A percentile compares a stretch with the other conserved stretches of the same genome.
Conservation (phyloP, 2,888 invertebrate genomes). For the Dorcus parallelipipedus region DNA sequence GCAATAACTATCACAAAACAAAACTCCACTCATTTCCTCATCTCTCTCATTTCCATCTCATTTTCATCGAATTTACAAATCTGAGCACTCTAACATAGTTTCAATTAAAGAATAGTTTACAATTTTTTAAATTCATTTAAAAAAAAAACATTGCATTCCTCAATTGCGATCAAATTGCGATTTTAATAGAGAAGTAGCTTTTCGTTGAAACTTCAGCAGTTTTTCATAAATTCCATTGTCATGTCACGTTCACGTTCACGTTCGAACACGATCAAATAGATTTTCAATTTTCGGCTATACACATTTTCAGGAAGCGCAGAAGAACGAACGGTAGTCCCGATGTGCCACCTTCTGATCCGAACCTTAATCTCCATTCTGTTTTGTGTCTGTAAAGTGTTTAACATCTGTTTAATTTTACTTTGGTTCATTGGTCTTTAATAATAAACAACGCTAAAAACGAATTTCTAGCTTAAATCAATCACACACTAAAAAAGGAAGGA, state of each 20-base stretch:
- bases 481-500: background rate
- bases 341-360: constrained; percentile 15
- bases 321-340: constrained; percentile 10
- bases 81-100: background rate
- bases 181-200: too few relatives aligned
- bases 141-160: background rate
- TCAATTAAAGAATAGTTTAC: background rate
- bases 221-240: too few relatives aligned
- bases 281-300: background rate
- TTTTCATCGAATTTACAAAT: background rate
- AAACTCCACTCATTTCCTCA: background rate
- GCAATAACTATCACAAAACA: background rate
- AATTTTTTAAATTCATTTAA: background rate
- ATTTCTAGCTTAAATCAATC: background rate
- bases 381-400: constrained; percentile 33
- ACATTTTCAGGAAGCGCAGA: constrained; percentile 13
- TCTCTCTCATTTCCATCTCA: background rate
- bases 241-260: background rate
- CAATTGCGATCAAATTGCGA: background rate
- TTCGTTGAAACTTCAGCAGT: too few relatives aligned
- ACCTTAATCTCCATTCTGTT: constrained; percentile 29
- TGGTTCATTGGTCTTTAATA: constrained; percentile 14
- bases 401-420: constrained; percentile 11
- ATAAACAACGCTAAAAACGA: background rate
- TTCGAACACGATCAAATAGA: background rate